These are phyloP conservation scores for Drosophila parvula DNA, from an alignment of 1,140 invertebrate genomes.

Conservation along the genomic window DNA sequence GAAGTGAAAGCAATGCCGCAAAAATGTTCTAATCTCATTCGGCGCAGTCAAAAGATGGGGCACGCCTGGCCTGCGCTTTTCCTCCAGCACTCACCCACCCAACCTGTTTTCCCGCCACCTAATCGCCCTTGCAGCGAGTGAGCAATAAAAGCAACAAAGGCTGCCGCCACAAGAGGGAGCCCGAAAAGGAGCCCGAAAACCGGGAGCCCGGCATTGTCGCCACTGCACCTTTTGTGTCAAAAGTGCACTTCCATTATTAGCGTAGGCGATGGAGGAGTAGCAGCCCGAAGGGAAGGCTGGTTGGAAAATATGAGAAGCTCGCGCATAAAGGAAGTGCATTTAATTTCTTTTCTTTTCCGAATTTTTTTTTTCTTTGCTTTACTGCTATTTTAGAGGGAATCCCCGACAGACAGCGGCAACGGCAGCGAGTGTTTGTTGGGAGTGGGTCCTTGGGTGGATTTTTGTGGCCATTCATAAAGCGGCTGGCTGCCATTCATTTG, in stretches of 20 bases:
- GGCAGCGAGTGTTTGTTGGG: slow-evolving; percentile 6
- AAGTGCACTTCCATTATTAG: slow-evolving; percentile 82
- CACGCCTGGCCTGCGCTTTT: too few species aligned
- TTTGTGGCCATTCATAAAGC: slow-evolving; percentile 73
- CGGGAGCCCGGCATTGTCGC: slow-evolving; percentile 54
- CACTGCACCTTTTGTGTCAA: slow-evolving; percentile 80
- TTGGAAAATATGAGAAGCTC: slow-evolving; percentile 60
- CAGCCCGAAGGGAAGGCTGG: slow-evolving; percentile 1
- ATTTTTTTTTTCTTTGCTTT: background rate
- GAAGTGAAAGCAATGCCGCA: slow-evolving; percentile 75
- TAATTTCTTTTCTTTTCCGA: slow-evolving; percentile 74
- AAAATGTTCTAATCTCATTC: slow-evolving; percentile 74
- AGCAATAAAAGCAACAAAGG: slow-evolving; percentile 70
- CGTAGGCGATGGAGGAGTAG: slow-evolving; percentile 27
- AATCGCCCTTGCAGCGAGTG: slow-evolving; percentile 77
- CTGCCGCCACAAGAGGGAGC: background rate
- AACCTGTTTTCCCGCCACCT: slow-evolving; percentile 20
- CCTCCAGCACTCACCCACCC: background rate
- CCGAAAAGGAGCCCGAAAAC: slow-evolving; percentile 10
- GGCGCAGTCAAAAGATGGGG: slow-evolving; percentile 6
- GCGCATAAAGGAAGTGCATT: slow-evolving; percentile 80
- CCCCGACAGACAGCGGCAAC: slow-evolving; percentile 15
- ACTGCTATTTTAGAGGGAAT: slow-evolving; percentile 4
- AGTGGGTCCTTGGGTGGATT: slow-evolving; percentile 17
- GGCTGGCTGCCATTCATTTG: slow-evolving; percentile 54